Evolutionary conservation across 1,140 invertebrate species (phyloP).

Genomic region (Melipona quadrifasciata): DNA sequence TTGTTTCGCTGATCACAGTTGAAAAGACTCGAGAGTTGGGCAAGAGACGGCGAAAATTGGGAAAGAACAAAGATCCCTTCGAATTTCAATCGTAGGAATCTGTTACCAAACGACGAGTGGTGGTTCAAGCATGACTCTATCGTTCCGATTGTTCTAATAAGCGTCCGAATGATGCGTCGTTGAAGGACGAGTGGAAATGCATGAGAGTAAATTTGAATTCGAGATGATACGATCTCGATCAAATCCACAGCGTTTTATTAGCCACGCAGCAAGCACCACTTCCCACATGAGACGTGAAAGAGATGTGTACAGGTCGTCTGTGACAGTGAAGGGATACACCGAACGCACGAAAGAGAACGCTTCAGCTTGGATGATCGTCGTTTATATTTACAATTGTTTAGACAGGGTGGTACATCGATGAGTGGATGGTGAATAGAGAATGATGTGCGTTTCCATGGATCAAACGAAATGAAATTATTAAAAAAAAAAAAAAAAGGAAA

Average conservation of each 20-base stretch:
- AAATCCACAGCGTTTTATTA: constrained; percentile 10
- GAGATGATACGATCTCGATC: not conserved
- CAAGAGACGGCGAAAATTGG: not conserved
- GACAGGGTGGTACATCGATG: constrained; percentile 25
- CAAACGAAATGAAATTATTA: not conserved
- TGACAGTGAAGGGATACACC: not conserved
- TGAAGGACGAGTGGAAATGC: not conserved
- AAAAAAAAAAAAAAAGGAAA: not conserved
- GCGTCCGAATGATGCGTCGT: not conserved
- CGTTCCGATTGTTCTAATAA: not conserved
- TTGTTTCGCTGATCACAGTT: not conserved
- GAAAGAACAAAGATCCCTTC: too few relatives aligned
- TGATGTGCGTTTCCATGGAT: constrained; percentile 55
- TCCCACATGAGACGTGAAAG: constrained; percentile 15
- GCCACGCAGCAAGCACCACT: constrained; percentile 23
- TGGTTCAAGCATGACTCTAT: not conserved
- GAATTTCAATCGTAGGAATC: not conserved
- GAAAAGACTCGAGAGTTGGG: not conserved
- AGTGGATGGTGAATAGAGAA: constrained; percentile 48
- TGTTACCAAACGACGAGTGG: not conserved
- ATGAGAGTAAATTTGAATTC: not conserved
- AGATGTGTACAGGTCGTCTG: constrained; percentile 5
- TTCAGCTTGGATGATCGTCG: constrained; percentile 26
- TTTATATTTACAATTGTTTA: constrained; percentile 45
- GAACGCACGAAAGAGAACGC: constrained; percentile 12